Evolutionary conservation across 2,113 vertebrate species (phyloP).

Genomic region (Heterotilapia buettikoferi): DNA sequence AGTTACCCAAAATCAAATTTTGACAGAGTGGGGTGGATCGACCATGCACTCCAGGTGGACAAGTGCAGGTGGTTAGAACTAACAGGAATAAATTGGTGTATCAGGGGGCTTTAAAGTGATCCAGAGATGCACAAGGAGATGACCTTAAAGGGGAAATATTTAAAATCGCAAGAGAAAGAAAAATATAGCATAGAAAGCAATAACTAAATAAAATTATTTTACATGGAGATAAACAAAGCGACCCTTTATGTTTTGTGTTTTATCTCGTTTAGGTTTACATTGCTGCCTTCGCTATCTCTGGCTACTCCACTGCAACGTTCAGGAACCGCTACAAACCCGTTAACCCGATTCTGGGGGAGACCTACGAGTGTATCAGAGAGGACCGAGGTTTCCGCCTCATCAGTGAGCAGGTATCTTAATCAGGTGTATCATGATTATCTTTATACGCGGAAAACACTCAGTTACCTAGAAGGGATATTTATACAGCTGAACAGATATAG

Average conservation of each 20-base stretch:
- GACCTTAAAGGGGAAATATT: not conserved
- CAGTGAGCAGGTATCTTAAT: slow-evolving; percentile 80
- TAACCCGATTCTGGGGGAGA: slow-evolving; percentile 91
- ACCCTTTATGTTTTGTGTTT: not conserved
- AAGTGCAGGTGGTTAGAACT: not conserved
- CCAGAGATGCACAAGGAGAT: not conserved
- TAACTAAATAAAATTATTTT: fast-evolving
- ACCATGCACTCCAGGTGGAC: not conserved
- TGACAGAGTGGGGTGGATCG: fast-evolving
- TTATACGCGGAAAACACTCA: fast-evolving
- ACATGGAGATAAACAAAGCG: not conserved
- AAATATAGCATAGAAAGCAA: not conserved
- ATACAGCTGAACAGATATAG: not conserved
- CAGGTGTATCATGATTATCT: not conserved
- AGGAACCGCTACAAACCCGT: slow-evolving; percentile 90
- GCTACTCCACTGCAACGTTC: slow-evolving; percentile 84
- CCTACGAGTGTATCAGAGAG: slow-evolving; percentile 83
- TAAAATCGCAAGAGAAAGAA: not conserved
- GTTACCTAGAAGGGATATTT: not conserved
- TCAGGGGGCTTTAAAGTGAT: not conserved
- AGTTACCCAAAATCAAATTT: not conserved
- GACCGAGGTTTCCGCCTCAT: slow-evolving; percentile 83
- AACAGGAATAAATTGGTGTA: not conserved
- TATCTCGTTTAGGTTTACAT: slow-evolving; percentile 75
- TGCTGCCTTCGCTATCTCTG: slow-evolving; percentile 87